Conservation (phyloP, 2,888 invertebrate genomes). For the Chironomus tentans region DNA sequence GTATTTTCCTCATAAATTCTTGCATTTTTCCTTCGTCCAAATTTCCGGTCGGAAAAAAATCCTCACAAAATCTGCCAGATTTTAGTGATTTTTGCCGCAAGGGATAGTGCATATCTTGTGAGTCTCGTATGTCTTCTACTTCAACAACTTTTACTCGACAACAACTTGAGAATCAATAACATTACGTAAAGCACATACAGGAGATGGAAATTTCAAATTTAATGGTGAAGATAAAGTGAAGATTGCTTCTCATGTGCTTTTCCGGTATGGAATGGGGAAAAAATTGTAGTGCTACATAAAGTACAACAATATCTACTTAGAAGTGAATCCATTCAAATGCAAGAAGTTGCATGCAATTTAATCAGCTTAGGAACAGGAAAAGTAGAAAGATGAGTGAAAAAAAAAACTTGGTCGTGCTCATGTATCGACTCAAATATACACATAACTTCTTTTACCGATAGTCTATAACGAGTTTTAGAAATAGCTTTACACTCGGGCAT, state of each 20-base stretch:
- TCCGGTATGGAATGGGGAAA: neutral
- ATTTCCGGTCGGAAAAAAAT: no score
- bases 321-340: constrained; percentile 8
- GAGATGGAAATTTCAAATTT: neutral
- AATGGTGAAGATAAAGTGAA: neutral
- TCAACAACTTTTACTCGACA: no score
- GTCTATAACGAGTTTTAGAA: neutral
- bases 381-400: neutral
- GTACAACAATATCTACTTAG: neutral
- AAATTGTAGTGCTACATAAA: neutral
- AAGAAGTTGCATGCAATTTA: neutral
- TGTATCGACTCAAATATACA: neutral
- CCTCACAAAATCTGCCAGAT: no score
- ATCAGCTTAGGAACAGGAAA: neutral
- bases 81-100: no score
- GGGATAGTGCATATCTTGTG: no score
- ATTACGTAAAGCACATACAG: no score
- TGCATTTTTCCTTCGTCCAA: no score
- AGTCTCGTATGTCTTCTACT: no score
- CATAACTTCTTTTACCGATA: neutral
- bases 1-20: no score
- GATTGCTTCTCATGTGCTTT: neutral
- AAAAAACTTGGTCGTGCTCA: neutral
- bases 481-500: neutral
- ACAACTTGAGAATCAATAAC: no score